Evolutionary conservation across 2,113 vertebrate species (phyloP).

Genomic region (Phocoena phocoena): DNA sequence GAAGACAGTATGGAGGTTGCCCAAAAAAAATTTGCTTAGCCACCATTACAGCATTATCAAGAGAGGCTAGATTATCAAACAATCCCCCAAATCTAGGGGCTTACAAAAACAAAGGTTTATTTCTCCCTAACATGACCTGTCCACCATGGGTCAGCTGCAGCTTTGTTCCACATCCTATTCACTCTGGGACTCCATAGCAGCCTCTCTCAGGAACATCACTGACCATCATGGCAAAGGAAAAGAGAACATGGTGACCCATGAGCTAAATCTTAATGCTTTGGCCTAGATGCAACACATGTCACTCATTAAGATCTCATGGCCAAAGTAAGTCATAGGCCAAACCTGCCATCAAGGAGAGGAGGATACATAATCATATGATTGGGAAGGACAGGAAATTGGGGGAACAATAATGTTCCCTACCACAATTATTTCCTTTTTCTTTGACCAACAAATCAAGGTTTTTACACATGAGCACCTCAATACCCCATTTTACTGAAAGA

Average conservation of each 20-base stretch:
- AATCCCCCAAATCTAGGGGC: background rate
- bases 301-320: background rate
- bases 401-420: background rate
- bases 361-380: background rate
- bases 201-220: background rate
- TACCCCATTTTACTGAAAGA: background rate
- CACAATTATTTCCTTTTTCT: background rate
- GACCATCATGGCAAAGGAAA: background rate
- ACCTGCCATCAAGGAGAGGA: background rate
- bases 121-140: background rate
- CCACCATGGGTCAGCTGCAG: background rate
- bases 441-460: background rate
- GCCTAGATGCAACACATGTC: background rate
- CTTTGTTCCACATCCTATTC: background rate
- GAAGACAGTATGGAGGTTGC: too few relatives aligned
- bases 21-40: background rate
- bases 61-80: background rate
- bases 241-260: background rate
- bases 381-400: background rate
- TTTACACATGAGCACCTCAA: background rate
- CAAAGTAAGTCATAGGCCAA: background rate
- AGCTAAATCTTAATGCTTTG: background rate
- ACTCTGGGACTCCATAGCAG: background rate
- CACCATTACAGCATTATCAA: background rate
- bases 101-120: background rate